Evolutionary conservation across 2,113 vertebrate species (phyloP).

Genomic region (Syngnathus typhle): DNA sequence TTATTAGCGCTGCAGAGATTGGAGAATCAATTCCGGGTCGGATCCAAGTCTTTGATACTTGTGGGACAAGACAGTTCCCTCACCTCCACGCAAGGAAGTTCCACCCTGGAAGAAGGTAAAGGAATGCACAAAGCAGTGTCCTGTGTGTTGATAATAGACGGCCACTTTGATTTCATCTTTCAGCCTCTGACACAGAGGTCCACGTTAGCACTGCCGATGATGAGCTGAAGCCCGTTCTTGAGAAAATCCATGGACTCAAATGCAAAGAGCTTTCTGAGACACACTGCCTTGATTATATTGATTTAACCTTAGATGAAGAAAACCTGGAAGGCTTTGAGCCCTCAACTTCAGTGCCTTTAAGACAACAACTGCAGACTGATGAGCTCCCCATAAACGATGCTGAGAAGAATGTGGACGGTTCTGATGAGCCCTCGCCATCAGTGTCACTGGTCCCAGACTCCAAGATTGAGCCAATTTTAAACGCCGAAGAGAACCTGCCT

Average conservation of each 20-base stretch:
- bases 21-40: background rate
- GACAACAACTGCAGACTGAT: background rate
- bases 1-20: slow-evolving; percentile 32
- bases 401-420: background rate
- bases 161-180: background rate
- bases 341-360: background rate
- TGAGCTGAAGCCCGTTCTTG: background rate
- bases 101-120: slow-evolving; percentile 35
- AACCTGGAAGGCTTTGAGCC: background rate
- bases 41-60: background rate
- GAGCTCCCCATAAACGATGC: background rate
- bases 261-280: background rate
- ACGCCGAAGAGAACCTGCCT: no score
- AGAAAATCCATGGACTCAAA: background rate
- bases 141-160: no score
- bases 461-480: background rate
- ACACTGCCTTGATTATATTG: background rate
- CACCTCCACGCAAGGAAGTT: background rate
- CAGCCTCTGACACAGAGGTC: background rate
- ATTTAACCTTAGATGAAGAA: background rate
- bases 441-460: background rate
- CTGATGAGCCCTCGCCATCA: no score
- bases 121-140: background rate
- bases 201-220: background rate
- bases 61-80: background rate